Evolutionary conservation across 2,888 invertebrate genomes (phyloP), one percentile per base, ranked within the genome.

Genomic region (Pteria penguin): DNA sequence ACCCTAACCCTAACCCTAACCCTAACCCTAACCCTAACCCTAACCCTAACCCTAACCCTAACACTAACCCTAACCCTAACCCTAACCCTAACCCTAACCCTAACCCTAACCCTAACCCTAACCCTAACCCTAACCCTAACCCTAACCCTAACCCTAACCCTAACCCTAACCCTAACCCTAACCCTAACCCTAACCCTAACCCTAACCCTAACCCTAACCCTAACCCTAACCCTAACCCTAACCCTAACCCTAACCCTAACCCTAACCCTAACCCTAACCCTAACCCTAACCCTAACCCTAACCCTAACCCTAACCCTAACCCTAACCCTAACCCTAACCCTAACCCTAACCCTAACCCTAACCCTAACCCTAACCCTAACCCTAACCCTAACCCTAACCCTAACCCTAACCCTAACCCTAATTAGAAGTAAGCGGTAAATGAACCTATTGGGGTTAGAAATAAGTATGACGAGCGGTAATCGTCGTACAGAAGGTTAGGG

Each of bases 1-100:
- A n/a, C n/a, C n/a, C n/a, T n/a, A n/a, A n/a, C n/a, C n/a, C n/a
- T n/a, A n/a, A n/a, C n/a, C n/a, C n/a, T 77, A 79, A 82, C 78
- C 78, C 72, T 77, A 78, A 82, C 78, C 80, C 80, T 77, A 80
- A 80, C 76, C n/a, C n/a, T n/a, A n/a, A n/a, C n/a, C n/a, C n/a
- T n/a, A n/a, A n/a, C n/a, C n/a, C n/a, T n/a, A n/a, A n/a, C n/a
- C n/a, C n/a, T n/a, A n/a, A n/a, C n/a, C n/a, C n/a, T n/a, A n/a
- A n/a, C n/a, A n/a, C n/a, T n/a, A n/a, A n/a, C n/a, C n/a, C n/a
- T n/a, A n/a, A n/a, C n/a, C n/a, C n/a, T n/a, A n/a, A n/a, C n/a
- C 80, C 80, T 78, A 75, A 76, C 74, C 75, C 81, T 78, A 80
- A 75, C 80, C 78, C 78, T 78, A 80, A 78, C 80, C 80, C 80